Base-by-base conservation (phyloP, 2,888 invertebrate species). In the Drepanosiphum platanoidis region DNA sequence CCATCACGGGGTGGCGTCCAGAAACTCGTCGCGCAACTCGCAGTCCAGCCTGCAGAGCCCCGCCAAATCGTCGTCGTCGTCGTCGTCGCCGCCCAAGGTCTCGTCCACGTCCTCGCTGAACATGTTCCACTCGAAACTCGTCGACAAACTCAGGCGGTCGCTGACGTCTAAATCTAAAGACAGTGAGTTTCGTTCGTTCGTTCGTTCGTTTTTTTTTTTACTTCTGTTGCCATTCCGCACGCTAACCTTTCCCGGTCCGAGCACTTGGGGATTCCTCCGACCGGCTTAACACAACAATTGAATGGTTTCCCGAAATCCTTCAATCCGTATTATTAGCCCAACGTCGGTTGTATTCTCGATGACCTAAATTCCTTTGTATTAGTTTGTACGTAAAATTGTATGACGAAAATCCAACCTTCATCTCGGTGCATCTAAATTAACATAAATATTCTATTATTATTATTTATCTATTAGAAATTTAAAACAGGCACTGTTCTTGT, bases 91-190 rank as follows among this genome's bases (percentile, higher is more conserved):
- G 32, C 81, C 81, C 32, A 90, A 91, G 88, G 91, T 91, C 88
- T 91, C 92, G 70, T 92, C 92, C 86, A 91, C 91, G 87, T 92
- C 90, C 88, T 92, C 93, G 88, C 90, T 94, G 87, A 94, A 94
- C 90, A 95, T 95, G 91, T 95, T 95, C 90, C 95, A 95, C 92
- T 93, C 92, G 90, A 92, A 94, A 89, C 92, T 95, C 89, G 93
- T 95, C 90, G 94, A 95, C 90, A 94, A 94, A 90, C 90, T 95
- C 90, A 93, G 94, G 91, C 91, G 93, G 87, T 94, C 94, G 87
- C 91, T 95, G 82, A 88, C 88, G 86, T 88, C 88, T 71, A 88
- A 88, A 86, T 84, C 84, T 39, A 84, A 84, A 84, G 84, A 84
- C 75, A 84, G 84, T 84, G 39, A 84, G 84, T 84, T n/a, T 22